Conservation (phyloP, 2,113 vertebrate genomes). For the Promerops cafer region DNA sequence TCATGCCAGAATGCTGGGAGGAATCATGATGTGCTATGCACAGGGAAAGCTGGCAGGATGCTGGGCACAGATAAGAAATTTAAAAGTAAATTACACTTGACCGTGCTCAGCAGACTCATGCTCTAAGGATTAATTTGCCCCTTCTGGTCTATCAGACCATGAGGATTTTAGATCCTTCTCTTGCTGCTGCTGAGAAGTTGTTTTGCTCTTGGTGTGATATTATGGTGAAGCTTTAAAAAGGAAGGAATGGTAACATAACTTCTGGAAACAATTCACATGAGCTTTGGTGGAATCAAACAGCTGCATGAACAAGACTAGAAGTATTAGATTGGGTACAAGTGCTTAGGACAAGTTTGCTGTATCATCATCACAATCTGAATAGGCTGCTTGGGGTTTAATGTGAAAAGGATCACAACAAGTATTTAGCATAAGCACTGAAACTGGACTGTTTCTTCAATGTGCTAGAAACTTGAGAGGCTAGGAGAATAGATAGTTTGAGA, state of each 20-base stretch:
- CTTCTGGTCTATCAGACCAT: background rate
- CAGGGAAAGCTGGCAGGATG: background rate
- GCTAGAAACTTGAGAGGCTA: background rate
- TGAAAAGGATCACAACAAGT: background rate
- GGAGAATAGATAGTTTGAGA: background rate
- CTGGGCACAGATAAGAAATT: background rate
- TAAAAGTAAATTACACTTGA: background rate
- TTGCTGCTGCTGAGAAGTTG: background rate
- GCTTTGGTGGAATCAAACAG: background rate
- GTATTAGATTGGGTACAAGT: background rate
- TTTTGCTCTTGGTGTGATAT: background rate
- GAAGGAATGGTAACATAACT: background rate
- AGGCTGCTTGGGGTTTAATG: background rate
- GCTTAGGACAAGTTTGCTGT: background rate
- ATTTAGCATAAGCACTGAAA: background rate
- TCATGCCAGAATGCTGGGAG: constrained; percentile 5
- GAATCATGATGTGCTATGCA: background rate
- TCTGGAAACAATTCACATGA: background rate
- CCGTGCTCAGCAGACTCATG: background rate
- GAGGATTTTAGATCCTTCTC: background rate
- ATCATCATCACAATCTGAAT: background rate
- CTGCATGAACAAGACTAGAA: background rate
- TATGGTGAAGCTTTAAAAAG: background rate
- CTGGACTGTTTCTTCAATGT: background rate
- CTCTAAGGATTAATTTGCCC: background rate